These are phyloP conservation scores for Amorpha juglandis DNA, from an alignment of 2,888 invertebrate species.

Conservation along the genomic window DNA sequence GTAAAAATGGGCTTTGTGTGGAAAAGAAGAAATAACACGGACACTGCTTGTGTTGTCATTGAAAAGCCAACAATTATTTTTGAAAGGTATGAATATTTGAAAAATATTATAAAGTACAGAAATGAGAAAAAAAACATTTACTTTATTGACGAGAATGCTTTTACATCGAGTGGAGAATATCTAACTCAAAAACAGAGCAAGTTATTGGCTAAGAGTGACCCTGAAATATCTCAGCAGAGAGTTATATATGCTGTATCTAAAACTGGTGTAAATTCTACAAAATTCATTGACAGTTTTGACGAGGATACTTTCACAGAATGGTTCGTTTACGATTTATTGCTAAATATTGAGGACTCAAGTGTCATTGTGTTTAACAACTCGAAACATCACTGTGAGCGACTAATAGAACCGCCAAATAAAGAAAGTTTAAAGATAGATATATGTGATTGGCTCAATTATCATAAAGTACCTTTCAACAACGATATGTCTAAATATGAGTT, in stretches of 20 bases:
- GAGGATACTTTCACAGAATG: conserved; percentile 39
- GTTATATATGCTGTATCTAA: conserved; percentile 42
- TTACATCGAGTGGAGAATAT: conserved; percentile 28
- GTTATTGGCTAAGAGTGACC: background rate
- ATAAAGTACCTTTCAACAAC: conserved; percentile 41
- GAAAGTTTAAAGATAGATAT: conserved; percentile 40
- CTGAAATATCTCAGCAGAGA: conserved; percentile 29
- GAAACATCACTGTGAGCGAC: conserved; percentile 35
- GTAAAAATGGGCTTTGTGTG: conserved; percentile 51
- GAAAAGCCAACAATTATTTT: conserved; percentile 52
- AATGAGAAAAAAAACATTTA: conserved; percentile 36
- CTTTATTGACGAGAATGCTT: conserved; percentile 45
- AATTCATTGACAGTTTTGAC: conserved; percentile 32
- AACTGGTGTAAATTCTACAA: conserved; percentile 31
- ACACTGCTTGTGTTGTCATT: conserved; percentile 41
- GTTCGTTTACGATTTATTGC: conserved; percentile 37
- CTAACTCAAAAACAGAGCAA: conserved; percentile 15
- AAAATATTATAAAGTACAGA: conserved; percentile 38
- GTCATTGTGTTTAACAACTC: conserved; percentile 42
- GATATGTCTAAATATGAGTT: conserved; percentile 46
- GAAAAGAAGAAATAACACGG: conserved; percentile 36
- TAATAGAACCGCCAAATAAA: conserved; percentile 36
- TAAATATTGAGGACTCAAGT: conserved; percentile 35
- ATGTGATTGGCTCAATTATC: conserved; percentile 45
- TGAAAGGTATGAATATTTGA: conserved; percentile 53